Evolutionary conservation across 1,140 invertebrate genomes (phyloP).

Genomic region (Pseudomyrmex concolor): DNA sequence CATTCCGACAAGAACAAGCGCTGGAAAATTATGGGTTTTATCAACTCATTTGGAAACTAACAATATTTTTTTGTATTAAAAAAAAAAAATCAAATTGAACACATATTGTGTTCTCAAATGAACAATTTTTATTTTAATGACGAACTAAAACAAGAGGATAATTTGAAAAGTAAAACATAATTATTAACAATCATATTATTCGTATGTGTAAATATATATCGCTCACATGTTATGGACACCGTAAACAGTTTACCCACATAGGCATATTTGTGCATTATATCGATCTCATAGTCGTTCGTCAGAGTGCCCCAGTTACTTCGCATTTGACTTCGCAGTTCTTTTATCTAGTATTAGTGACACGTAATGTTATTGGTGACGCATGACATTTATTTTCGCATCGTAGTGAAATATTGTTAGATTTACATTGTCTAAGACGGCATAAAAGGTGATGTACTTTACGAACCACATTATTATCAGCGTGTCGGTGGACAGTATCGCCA

Average conservation of each 20-base stretch:
- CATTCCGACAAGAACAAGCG: background rate
- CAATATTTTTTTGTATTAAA: no score
- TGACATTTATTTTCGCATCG: background rate
- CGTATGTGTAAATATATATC: no score
- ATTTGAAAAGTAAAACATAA: no score
- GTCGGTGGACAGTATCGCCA: background rate
- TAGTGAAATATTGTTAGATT: background rate
- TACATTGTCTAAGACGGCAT: slow-evolving; percentile 12
- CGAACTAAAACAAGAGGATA: no score
- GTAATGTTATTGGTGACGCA: background rate
- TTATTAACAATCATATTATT: no score
- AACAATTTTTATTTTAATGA: no score
- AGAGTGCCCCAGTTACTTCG: slow-evolving; percentile 15
- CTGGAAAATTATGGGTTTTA: slow-evolving; percentile 10
- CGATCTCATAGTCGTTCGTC: slow-evolving; percentile 5
- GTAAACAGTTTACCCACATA: background rate
- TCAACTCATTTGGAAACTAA: background rate
- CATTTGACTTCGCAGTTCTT: background rate
- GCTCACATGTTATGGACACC: slow-evolving; percentile 13
- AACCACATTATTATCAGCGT: background rate
- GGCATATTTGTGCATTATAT: slow-evolving; percentile 19
- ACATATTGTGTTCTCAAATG: no score
- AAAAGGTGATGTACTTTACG: slow-evolving; percentile 25
- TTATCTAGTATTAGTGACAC: slow-evolving; percentile 10
- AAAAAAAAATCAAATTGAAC: no score